These are phyloP conservation scores for Ornithorhynchus anatinus DNA, from an alignment of 2,113 vertebrate species.

Conservation along the genomic window DNA sequence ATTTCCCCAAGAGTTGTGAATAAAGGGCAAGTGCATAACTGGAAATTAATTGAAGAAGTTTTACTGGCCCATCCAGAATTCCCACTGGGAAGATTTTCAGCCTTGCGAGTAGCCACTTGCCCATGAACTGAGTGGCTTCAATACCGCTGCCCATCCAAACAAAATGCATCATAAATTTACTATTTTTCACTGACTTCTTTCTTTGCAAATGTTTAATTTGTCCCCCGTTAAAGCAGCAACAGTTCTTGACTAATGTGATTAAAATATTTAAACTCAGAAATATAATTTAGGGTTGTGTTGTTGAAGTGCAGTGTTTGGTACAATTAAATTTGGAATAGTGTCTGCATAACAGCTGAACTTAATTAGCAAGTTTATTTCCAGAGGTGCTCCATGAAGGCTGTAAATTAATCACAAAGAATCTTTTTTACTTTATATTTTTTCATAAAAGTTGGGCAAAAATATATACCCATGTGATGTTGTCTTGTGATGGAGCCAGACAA, in stretches of 20 bases:
- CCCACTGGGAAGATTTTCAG: background rate
- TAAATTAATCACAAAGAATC: conserved; percentile 47
- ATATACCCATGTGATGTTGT: conserved; percentile 8
- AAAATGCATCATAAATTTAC: background rate
- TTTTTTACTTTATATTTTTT: conserved; percentile 39
- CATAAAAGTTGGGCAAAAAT: conserved; percentile 14
- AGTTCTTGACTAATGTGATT: background rate
- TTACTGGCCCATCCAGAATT: background rate
- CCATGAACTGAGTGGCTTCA: background rate
- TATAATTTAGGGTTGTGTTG: background rate
- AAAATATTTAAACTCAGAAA: background rate
- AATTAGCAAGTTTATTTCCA: conserved; percentile 21
- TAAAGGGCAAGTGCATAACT: no score
- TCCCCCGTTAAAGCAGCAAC: background rate
- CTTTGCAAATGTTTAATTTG: background rate
- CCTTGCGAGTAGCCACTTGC: background rate
- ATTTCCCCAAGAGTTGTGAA: no score
- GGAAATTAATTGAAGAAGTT: no score
- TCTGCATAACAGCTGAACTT: conserved; percentile 8
- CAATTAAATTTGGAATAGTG: accelerated
- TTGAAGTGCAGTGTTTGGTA: background rate
- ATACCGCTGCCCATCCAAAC: background rate
- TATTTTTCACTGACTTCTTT: background rate
- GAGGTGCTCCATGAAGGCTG: conserved; percentile 22
- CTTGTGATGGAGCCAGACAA: conserved; percentile 18